Percentiles rank a stretch among this genome's conserved stretches.
Conservation (phyloP, 2,888 invertebrate genomes). For the Actias luna region DNA sequence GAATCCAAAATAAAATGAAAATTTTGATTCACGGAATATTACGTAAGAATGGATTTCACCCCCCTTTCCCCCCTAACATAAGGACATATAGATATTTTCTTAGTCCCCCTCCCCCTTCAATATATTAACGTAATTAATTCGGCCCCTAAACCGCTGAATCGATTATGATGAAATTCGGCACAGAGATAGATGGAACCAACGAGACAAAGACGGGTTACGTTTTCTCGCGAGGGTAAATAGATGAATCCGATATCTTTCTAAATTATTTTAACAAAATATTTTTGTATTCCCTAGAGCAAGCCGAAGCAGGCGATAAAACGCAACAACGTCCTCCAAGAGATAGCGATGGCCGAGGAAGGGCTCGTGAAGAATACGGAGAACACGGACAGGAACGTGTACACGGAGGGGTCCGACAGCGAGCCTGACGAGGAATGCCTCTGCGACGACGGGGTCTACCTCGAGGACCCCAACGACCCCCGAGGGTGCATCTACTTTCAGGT, state of each 20-base stretch:
- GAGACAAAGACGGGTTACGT: too few species aligned
- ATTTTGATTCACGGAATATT: too few species aligned
- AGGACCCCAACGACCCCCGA: conserved; percentile 75
- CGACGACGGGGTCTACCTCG: conserved; percentile 50
- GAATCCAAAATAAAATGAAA: too few species aligned
- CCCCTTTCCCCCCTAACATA: too few species aligned
- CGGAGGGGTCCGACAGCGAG: conserved; percentile 3
- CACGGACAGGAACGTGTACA: conserved; percentile 40
- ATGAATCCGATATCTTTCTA: not conserved
- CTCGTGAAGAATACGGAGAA: conserved; percentile 43
- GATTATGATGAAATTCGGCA: too few species aligned
- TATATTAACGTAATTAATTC: too few species aligned
- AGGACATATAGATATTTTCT: too few species aligned
- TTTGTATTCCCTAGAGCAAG: not conserved
- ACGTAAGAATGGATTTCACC: too few species aligned
- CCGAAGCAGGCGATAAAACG: conserved; percentile 33
- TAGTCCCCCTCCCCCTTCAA: too few species aligned
- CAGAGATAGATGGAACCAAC: too few species aligned
- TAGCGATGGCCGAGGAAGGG: conserved; percentile 47
- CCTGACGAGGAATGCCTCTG: conserved; percentile 42
- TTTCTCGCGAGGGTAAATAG: not conserved
- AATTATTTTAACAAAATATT: too few species aligned
- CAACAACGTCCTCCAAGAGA: conserved; percentile 56
- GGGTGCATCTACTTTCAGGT: conserved; percentile 85
- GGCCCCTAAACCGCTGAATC: too few species aligned